A percentile compares a stretch with the other conserved stretches of the same genome.
phyloP scores from a whole-genome alignment of 1,140 invertebrate genomes.

The Drosophila funebris region DNA sequence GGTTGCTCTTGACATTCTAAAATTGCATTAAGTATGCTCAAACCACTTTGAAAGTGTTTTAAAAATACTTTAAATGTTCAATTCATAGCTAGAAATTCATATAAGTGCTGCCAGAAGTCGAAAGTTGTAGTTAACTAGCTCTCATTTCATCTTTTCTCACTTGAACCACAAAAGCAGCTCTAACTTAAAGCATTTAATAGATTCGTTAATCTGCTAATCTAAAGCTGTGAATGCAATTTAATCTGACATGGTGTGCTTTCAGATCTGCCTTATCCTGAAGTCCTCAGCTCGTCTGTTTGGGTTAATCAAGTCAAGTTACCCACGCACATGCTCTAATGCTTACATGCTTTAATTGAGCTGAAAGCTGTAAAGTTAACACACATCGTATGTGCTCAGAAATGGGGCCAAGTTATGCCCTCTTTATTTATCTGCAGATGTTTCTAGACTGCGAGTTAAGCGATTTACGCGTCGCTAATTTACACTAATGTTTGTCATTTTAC shows the following conservation, averaged over 20 bases:
- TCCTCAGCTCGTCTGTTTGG: slow-evolving; percentile 13
- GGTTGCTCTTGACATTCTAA: not conserved
- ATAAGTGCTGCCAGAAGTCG: too few relatives aligned
- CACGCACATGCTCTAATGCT: slow-evolving; percentile 10
- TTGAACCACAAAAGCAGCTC: too few relatives aligned
- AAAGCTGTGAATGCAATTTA: not conserved
- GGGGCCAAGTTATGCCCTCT: slow-evolving; percentile 21
- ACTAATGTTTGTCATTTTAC: slow-evolving; percentile 76
- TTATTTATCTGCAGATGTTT: not conserved
- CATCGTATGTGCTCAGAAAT: slow-evolving; percentile 18
- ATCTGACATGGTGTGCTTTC: not conserved
- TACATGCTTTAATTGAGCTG: slow-evolving; percentile 56
- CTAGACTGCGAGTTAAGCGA: slow-evolving; percentile 63
- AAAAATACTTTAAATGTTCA: too few relatives aligned
- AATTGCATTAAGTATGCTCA: too few relatives aligned
- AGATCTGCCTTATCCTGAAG: not conserved
- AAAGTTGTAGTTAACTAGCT: not conserved
- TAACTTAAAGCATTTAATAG: too few relatives aligned
- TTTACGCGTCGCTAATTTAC: slow-evolving; percentile 79
- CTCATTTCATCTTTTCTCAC: not conserved
- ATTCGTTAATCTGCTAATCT: not conserved
- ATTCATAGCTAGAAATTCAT: too few relatives aligned
- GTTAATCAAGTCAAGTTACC: slow-evolving; percentile 12
- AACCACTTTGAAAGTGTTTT: too few relatives aligned
- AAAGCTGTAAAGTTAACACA: slow-evolving; percentile 58